phyloP scores from a whole-genome alignment of 2,888 invertebrate genomes.

The Camponotus fellah region DNA sequence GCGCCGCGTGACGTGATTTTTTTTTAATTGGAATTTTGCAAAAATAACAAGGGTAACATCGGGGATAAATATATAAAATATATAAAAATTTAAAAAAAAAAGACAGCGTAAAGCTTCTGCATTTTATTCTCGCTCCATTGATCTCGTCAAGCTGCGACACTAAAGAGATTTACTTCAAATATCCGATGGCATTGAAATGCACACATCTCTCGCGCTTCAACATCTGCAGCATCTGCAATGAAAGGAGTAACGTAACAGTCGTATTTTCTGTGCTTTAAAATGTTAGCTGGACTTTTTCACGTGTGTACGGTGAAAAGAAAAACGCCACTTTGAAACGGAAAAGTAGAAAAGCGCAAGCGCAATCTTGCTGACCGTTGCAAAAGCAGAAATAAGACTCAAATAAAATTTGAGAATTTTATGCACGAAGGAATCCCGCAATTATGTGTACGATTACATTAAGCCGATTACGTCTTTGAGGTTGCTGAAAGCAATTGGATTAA shows the following conservation, averaged over 20 bases:
- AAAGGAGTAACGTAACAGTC: background rate
- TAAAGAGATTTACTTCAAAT: conserved; percentile 21
- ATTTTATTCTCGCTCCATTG: conserved; percentile 9
- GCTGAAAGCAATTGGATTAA: conserved; percentile 48
- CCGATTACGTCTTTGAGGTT: conserved; percentile 41
- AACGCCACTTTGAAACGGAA: background rate
- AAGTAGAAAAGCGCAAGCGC: background rate
- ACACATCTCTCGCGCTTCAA: background rate
- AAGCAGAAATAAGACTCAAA: background rate
- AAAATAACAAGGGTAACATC: background rate
- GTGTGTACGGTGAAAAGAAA: conserved; percentile 1
- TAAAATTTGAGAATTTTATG: background rate
- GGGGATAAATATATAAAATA: background rate
- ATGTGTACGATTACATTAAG: conserved; percentile 49
- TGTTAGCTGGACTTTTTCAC: background rate
- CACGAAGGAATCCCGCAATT: conserved; percentile 10
- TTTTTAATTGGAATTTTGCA: conserved; percentile 34
- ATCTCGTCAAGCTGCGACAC: background rate
- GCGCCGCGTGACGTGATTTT: background rate
- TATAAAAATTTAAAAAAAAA: background rate
- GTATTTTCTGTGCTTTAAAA: background rate
- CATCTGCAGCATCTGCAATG: conserved; percentile 16
- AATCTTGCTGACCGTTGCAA: background rate
- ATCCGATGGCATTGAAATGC: background rate
- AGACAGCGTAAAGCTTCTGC: background rate